A percentile compares a stretch with the other conserved stretches of the same genome.
Evolutionary conservation across 1,140 invertebrate species (phyloP).

Genomic region (Drosophila truncata): DNA sequence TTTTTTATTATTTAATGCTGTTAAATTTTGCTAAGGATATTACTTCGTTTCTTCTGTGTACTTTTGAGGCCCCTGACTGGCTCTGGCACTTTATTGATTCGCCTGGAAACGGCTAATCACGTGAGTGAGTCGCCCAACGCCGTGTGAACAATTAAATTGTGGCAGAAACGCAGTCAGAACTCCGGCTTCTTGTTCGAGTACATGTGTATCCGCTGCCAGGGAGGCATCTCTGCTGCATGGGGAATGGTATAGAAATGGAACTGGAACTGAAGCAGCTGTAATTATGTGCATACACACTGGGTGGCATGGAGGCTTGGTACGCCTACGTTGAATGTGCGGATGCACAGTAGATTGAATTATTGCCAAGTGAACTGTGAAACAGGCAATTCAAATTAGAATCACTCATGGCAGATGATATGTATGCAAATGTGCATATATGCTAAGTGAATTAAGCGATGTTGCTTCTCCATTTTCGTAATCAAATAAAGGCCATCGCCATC

Average conservation of each 20-base stretch:
- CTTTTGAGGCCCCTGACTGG: no score
- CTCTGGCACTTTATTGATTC: constrained; percentile 29
- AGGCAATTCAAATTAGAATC: constrained; percentile 52
- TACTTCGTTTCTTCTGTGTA: no score
- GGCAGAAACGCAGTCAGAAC: constrained; percentile 22
- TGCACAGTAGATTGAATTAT: constrained; percentile 53
- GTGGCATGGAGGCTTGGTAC: neutral
- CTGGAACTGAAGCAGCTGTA: constrained; percentile 14
- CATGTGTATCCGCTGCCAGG: constrained; percentile 14
- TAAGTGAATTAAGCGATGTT: constrained; percentile 48
- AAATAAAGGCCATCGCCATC: constrained; percentile 24
- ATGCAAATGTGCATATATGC: constrained; percentile 42
- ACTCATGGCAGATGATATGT: constrained; percentile 44
- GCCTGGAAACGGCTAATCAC: constrained; percentile 51
- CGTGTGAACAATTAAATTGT: constrained; percentile 45
- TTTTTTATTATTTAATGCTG: neutral
- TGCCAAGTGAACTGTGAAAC: constrained; percentile 51
- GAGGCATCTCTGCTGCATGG: neutral
- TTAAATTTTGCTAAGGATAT: no score
- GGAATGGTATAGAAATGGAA: no score
- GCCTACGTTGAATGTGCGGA: constrained; percentile 1
- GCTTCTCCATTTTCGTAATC: constrained; percentile 42
- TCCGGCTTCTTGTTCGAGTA: neutral
- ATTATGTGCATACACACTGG: constrained; percentile 36
- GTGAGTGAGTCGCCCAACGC: constrained; percentile 28